These are phyloP conservation scores for Penaeus vannamei DNA, from an alignment of 1,140 invertebrate genomes.

Conservation along the genomic window DNA sequence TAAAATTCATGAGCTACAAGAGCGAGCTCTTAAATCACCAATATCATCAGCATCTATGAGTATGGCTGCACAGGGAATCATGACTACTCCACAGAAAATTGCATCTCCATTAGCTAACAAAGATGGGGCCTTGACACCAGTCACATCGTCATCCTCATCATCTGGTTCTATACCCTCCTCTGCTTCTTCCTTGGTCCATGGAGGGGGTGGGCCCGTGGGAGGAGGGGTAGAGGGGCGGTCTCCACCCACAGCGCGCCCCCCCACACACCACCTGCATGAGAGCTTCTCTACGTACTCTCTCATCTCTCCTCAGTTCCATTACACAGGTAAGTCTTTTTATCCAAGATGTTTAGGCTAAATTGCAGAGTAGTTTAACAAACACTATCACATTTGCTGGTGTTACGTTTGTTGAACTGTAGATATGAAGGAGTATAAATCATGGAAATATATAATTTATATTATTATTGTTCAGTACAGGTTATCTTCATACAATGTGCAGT, in stretches of 20 bases:
- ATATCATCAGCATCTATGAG: constrained; percentile 44
- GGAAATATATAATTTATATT: too few species aligned
- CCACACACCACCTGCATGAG: constrained; percentile 64
- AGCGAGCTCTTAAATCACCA: constrained; percentile 59
- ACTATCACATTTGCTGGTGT: too few species aligned
- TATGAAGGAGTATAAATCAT: too few species aligned
- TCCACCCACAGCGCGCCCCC: constrained; percentile 61
- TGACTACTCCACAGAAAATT: constrained; percentile 55
- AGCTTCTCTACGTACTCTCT: constrained; percentile 58
- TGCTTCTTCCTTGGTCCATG: constrained; percentile 49
- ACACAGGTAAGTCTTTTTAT: constrained; percentile 56
- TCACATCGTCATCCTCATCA: constrained; percentile 26
- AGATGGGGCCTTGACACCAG: constrained; percentile 44
- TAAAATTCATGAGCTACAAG: constrained; percentile 63
- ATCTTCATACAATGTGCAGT: too few species aligned
- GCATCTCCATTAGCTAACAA: constrained; percentile 48
- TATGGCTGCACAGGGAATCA: constrained; percentile 36
- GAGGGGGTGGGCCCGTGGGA: constrained; percentile 53
- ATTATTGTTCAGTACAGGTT: too few species aligned
- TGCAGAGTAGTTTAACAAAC: too few species aligned
- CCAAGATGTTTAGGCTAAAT: neutral
- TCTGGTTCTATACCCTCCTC: constrained; percentile 48
- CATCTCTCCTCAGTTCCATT: constrained; percentile 55
- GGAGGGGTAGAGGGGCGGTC: constrained; percentile 64
- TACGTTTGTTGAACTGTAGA: too few species aligned